These are phyloP conservation scores for Cephus nigrinus DNA, from an alignment of 2,888 invertebrate genomes.

Conservation along the genomic window DNA sequence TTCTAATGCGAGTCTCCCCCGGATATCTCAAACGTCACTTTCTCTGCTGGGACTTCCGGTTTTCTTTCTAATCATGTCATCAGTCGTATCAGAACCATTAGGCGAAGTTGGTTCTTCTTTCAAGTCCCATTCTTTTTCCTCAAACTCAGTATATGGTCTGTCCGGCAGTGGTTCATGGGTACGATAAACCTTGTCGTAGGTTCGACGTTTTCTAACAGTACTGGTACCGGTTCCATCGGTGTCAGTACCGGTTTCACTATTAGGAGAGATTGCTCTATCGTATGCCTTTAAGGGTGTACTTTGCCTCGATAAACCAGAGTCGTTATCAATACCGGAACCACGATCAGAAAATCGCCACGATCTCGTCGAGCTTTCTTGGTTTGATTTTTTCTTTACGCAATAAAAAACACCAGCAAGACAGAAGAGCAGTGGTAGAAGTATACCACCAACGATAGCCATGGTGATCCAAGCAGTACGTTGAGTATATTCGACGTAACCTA, in stretches of 20 bases:
- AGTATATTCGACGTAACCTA: conserved; percentile 71
- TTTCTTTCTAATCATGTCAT: conserved; percentile 41
- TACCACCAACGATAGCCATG: conserved; percentile 78
- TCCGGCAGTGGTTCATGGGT: conserved; percentile 85
- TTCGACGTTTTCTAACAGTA: conserved; percentile 73
- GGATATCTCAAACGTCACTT: conserved; percentile 51
- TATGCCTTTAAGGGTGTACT: conserved; percentile 58
- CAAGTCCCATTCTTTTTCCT: conserved; percentile 83
- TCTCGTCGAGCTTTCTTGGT: conserved; percentile 41
- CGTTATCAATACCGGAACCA: conserved; percentile 45
- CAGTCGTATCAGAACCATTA: conserved; percentile 40
- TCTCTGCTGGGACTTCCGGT: conserved; percentile 56
- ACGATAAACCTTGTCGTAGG: conserved; percentile 84
- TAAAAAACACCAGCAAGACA: conserved; percentile 44
- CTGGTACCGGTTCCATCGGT: conserved; percentile 68
- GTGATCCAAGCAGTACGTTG: conserved; percentile 80
- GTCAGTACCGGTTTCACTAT: conserved; percentile 69
- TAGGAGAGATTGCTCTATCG: conserved; percentile 70
- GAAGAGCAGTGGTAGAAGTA: conserved; percentile 72
- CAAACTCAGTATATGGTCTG: conserved; percentile 82
- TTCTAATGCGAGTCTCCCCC: not conserved
- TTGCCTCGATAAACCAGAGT: conserved; percentile 33
- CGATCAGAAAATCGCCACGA: conserved; percentile 59
- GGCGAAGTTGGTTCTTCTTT: conserved; percentile 69
- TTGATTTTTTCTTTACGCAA: conserved; percentile 40